Evolutionary conservation across 2,888 invertebrate species (phyloP).

Genomic region (Ochropleura plecta): DNA sequence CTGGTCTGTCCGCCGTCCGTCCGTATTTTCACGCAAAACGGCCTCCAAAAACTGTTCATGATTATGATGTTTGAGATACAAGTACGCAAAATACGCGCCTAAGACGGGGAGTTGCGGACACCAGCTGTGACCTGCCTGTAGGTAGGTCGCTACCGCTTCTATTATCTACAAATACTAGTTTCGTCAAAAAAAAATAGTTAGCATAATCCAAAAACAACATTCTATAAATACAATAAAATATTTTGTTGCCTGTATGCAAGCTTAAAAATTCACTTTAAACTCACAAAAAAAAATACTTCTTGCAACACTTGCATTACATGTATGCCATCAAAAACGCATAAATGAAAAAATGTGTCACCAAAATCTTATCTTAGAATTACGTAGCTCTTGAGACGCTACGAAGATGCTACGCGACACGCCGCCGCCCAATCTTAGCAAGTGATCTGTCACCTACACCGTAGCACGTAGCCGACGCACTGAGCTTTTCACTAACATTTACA

Average conservation of each 20-base stretch:
- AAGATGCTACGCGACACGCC: slow-evolving; percentile 56
- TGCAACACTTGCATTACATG: neutral
- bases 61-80: neutral
- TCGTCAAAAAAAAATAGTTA: neutral
- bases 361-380: neutral
- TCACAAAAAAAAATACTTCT: neutral
- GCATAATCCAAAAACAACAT: neutral
- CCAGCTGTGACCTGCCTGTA: too few relatives aligned
- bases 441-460: slow-evolving; percentile 41
- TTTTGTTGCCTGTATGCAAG: neutral
- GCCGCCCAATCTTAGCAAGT: slow-evolving; percentile 15
- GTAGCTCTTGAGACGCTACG: slow-evolving; percentile 44
- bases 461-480: slow-evolving; percentile 32
- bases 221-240: neutral
- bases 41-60: neutral
- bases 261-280: neutral
- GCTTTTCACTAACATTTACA: slow-evolving; percentile 32
- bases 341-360: neutral
- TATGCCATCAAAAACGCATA: neutral
- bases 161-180: neutral
- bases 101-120: too few relatives aligned
- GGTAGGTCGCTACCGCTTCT: too few relatives aligned
- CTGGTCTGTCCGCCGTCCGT: neutral
- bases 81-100: neutral
- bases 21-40: neutral